Evolutionary conservation across 2,888 invertebrate genomes (phyloP), one percentile per base, ranked within the genome.

Genomic region (Sicus ferrugineus): DNA sequence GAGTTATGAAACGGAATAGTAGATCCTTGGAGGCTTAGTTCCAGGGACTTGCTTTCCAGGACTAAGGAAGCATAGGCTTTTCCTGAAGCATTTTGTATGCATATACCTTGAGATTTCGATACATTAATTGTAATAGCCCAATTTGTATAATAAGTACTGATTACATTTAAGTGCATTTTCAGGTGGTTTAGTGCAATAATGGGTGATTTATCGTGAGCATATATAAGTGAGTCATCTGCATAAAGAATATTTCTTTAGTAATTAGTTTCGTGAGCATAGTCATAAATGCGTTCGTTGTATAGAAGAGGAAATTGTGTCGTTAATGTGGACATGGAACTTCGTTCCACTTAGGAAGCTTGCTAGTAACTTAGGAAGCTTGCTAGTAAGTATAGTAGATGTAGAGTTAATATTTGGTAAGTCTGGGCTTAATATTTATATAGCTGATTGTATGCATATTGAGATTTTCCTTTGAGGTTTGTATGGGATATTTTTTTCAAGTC

Each of bases 181-280:
- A 38, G 38, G 38, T 38, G 38, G 7, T 14, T 54, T 54, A 54
- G 23, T 54, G 4, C 54, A 11, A 23, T 23, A 19, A 21, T 11
- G 16, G 54, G 54, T 11, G 54, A 54, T 23, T 54, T 23, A 7
- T n/a, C 54, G 23, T 54, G 54, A 19, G 54, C 54, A 23, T 54
- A 54, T 54, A 54, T 54, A 3, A 54, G 23, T 3, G 54, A 54
- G 23, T 54, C 6, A 54, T 54, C 54, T 21, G 23, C 54, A 54
- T 54, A 54, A 23, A 54, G 54, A 23, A 54, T 54, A 23, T 21
- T 54, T 54, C 21, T 54, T n/a, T n/a, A n/a, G n/a, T 23, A 14
- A 54, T 54, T 14, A 23, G n/a, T 21, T 54, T 54, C 54, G 21
- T 54, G 54, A 21, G 54, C n/a, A 7, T 21, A 54, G 21, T 54